Evolutionary conservation across 2,797 vertebrate species (phyloP).

Genomic region (Zenarchopterus dispar): DNA sequence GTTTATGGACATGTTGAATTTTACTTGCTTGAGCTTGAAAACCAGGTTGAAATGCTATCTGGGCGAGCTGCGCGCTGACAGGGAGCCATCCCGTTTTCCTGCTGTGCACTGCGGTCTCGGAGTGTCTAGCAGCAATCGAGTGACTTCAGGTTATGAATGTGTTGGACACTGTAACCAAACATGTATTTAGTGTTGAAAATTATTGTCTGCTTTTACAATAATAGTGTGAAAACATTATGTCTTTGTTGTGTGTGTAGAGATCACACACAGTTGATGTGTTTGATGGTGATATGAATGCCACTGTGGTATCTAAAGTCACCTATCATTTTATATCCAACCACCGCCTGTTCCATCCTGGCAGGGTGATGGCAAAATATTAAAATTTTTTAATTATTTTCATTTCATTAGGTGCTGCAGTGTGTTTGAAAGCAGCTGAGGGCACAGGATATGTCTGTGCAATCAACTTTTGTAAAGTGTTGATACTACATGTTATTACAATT

Average conservation of each 20-base stretch:
- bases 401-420: too few species aligned
- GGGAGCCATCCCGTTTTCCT: constrained; percentile 19
- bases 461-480: too few species aligned
- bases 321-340: too few species aligned
- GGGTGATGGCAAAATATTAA: too few species aligned
- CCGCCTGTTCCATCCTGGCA: too few species aligned
- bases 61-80: constrained; percentile 7
- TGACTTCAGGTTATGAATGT: constrained; percentile 11
- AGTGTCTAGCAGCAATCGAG: constrained; percentile 9
- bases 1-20: constrained; percentile 63
- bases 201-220: constrained; percentile 5
- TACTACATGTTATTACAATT: too few species aligned
- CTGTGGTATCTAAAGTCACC: too few species aligned
- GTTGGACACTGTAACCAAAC: constrained; percentile 11
- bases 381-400: too few species aligned
- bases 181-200: constrained; percentile 11
- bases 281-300: too few species aligned
- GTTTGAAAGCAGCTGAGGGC: too few species aligned
- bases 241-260: not conserved
- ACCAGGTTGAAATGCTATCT: constrained; percentile 53
- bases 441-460: too few species aligned
- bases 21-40: constrained; percentile 42
- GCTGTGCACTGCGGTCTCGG: constrained; percentile 16
- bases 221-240: not conserved
- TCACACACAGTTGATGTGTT: too few species aligned